Evolutionary conservation across 2,113 vertebrate genomes (phyloP), one percentile per base, ranked within the genome.

Genomic region (Symphodus melops): DNA sequence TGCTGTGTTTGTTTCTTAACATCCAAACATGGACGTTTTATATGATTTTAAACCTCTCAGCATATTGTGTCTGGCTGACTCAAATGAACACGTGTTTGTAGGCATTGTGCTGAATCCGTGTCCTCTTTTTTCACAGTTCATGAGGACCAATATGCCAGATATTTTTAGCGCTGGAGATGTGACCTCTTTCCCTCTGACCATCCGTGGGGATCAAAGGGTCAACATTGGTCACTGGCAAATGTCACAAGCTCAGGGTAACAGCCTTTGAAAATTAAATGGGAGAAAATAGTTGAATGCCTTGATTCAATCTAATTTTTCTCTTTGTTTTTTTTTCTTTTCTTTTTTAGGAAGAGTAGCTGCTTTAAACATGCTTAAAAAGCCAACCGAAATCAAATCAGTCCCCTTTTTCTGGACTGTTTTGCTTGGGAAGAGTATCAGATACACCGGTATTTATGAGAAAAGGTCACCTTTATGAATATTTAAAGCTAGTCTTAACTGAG

Each of bases 321-420:
- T 54, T 19, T 28, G 4, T 33, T 3, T 5, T 21, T 8, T 2
- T 71, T 54, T 37, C n/a, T 52, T 48, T 42, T 60, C n/a, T 52
- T 48, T 42, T 60, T 39, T 54, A 33, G 96, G 96, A 71, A 94
- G 91, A 69, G 80, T 92, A 10, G 96, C 96, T 41, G 96, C 95
- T 14, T 79, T 97, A 0, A 96, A 94, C 83, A 98, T 97, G 94
- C 78, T 97, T 51, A 91, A 88, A 46, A 94, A 90, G 78, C 80
- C 75, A 7, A 85, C 87, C 65, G 25, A 77, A 28, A 14, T 97
- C 4, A 87, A 91, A 60, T 95, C 95, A 0, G 90, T 96, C 7
- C 96, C 96, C 41, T 98, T 93, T 78, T 98, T 96, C 89, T 98
- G 96, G 96, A 96, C 95, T 42, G 90, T 88, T 0, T 33, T 97